Evolutionary conservation across 2,888 invertebrate species (phyloP).

Genomic region (Euzophera pinguis): DNA sequence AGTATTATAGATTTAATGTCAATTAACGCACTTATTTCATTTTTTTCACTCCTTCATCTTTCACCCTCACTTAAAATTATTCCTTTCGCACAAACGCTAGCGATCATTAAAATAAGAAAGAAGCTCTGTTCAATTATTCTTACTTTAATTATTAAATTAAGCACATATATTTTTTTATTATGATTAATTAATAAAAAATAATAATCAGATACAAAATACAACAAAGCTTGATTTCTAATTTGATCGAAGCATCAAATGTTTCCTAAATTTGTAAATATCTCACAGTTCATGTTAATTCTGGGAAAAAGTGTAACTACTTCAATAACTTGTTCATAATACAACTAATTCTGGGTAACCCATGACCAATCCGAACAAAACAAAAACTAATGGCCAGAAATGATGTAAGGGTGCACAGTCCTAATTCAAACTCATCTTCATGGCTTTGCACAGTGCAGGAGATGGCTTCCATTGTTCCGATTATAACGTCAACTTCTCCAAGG

Average conservation of each 20-base stretch:
- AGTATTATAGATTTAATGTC: constrained; percentile 73
- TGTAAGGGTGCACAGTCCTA: constrained; percentile 41
- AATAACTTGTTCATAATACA: constrained; percentile 38
- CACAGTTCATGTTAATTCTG: constrained; percentile 22
- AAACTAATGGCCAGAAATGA: constrained; percentile 29
- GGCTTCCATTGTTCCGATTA: constrained; percentile 63
- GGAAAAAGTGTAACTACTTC: constrained; percentile 12
- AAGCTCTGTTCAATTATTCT: constrained; percentile 30
- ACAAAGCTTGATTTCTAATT: constrained; percentile 20
- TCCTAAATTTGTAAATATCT: constrained; percentile 19
- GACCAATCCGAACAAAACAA: constrained; percentile 24
- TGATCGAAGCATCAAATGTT: neutral
- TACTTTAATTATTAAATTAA: neutral
- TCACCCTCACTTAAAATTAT: constrained; percentile 55
- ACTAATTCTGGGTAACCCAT: constrained; percentile 47
- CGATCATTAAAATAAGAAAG: constrained; percentile 33
- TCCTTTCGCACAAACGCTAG: constrained; percentile 17
- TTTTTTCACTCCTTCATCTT: constrained; percentile 59
- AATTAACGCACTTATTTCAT: constrained; percentile 77
- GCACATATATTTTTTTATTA: neutral
- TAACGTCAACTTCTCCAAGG: constrained; percentile 63
- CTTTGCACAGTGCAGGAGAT: constrained; percentile 73
- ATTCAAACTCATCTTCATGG: constrained; percentile 58
- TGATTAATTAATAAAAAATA: no score
- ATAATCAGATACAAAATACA: neutral